Conservation (phyloP, 2,797 vertebrate genomes). For the Spondyliosoma cantharus region DNA sequence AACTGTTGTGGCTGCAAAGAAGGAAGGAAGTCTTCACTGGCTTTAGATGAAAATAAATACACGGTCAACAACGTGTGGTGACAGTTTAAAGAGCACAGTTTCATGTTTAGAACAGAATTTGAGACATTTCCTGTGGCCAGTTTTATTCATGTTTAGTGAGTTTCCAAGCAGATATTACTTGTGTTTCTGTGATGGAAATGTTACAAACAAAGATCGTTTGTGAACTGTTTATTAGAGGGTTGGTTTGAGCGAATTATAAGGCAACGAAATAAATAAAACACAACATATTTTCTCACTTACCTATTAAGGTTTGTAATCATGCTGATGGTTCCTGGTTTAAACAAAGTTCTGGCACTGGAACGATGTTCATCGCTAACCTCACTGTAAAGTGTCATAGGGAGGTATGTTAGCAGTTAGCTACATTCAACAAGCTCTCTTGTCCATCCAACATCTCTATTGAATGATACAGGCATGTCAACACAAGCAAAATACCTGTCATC, state of each 20-base stretch:
- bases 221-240: not conserved
- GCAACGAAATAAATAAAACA: not conserved
- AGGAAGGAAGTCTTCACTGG: slow-evolving; percentile 74
- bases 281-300: not conserved
- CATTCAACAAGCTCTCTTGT: no score
- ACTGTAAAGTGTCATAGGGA: not conserved
- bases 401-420: no score
- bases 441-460: no score
- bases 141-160: not conserved
- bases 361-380: no score
- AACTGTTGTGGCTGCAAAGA: slow-evolving; percentile 62
- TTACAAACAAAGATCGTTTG: not conserved
- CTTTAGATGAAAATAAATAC: slow-evolving; percentile 67
- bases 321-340: not conserved
- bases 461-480: not conserved
- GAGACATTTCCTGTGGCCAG: slow-evolving; percentile 7
- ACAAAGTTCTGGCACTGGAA: no score
- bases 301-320: not conserved
- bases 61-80: slow-evolving; percentile 18
- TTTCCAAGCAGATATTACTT: not conserved
- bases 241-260: not conserved
- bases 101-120: slow-evolving; percentile 3
- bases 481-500: no score
- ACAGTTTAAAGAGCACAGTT: not conserved
- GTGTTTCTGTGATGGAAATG: not conserved